Evolutionary conservation across 2,797 vertebrate genomes (phyloP).

Genomic region (Rhinella marina): DNA sequence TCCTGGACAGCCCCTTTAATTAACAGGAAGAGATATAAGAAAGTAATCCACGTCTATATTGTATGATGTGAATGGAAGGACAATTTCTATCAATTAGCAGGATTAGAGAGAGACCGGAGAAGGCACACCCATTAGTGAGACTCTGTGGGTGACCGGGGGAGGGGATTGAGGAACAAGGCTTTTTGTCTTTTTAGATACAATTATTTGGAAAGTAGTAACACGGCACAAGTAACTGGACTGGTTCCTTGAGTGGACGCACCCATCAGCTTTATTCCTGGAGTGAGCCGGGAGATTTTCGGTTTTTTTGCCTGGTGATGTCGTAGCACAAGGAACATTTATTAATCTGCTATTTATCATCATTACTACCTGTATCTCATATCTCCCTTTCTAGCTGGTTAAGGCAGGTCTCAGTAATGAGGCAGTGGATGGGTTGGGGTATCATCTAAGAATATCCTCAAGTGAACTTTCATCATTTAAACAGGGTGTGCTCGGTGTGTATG

Average conservation of each 20-base stretch:
- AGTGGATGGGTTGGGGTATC: not conserved
- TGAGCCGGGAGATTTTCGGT: not conserved
- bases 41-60: too few species aligned
- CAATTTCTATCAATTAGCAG: not conserved
- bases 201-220: not conserved
- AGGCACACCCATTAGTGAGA: not conserved
- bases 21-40: too few species aligned
- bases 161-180: not conserved
- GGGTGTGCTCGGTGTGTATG: slow-evolving; percentile 38
- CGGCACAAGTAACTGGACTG: not conserved
- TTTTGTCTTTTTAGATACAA: not conserved
- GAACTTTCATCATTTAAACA: slow-evolving; percentile 54
- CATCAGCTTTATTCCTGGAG: not conserved
- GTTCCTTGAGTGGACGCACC: not conserved
- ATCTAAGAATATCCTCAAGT: slow-evolving; percentile 41
- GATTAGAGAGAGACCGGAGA: not conserved
- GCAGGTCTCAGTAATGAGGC: not conserved
- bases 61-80: too few species aligned
- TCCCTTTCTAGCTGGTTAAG: not conserved
- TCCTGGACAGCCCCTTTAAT: too few species aligned
- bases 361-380: not conserved
- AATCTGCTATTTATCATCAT: too few species aligned
- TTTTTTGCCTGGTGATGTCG: not conserved
- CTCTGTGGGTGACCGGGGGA: not conserved
- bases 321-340: not conserved